Percentiles rank a stretch among this genome's conserved stretches.
These are phyloP conservation scores for Hydrotaea diabolus DNA, from an alignment of 2,888 invertebrate genomes.

Conservation along the genomic window DNA sequence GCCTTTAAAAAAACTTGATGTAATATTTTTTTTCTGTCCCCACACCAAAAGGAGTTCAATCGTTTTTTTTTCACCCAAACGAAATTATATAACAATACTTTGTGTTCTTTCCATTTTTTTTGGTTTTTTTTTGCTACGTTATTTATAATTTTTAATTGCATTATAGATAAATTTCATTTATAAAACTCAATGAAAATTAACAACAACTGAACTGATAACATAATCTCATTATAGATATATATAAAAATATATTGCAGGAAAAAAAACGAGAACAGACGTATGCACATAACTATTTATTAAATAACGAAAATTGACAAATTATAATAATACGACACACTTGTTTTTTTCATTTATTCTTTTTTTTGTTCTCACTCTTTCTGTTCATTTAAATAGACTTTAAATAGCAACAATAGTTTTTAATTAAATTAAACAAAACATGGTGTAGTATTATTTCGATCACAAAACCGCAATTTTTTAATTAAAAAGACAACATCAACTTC, in stretches of 20 bases:
- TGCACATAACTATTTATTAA: slow-evolving; percentile 24
- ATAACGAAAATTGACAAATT: slow-evolving; percentile 64
- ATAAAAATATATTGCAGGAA: not conserved
- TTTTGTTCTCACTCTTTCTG: not conserved
- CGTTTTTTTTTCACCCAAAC: not conserved
- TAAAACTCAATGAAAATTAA: slow-evolving; percentile 30
- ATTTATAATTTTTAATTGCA: slow-evolving; percentile 62
- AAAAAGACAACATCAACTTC: slow-evolving; percentile 50
- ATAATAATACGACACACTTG: slow-evolving; percentile 55
- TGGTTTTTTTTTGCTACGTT: slow-evolving; percentile 10
- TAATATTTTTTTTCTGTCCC: not conserved
- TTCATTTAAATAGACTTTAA: slow-evolving; percentile 33
- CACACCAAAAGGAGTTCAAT: not conserved
- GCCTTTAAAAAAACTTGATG: too few species aligned
- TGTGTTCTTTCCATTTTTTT: not conserved
- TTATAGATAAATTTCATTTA: slow-evolving; percentile 61
- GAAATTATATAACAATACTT: not conserved
- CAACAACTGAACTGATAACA: slow-evolving; percentile 56
- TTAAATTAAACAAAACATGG: slow-evolving; percentile 65
- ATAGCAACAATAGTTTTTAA: slow-evolving; percentile 54
- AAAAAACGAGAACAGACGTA: not conserved
- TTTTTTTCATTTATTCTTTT: slow-evolving; percentile 32
- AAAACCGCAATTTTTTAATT: slow-evolving; percentile 67
- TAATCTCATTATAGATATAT: slow-evolving; percentile 56
- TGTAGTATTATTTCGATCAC: slow-evolving; percentile 55